These are phyloP conservation scores for Thyatira batis DNA, from an alignment of 2,888 invertebrate genomes.

Conservation along the genomic window DNA sequence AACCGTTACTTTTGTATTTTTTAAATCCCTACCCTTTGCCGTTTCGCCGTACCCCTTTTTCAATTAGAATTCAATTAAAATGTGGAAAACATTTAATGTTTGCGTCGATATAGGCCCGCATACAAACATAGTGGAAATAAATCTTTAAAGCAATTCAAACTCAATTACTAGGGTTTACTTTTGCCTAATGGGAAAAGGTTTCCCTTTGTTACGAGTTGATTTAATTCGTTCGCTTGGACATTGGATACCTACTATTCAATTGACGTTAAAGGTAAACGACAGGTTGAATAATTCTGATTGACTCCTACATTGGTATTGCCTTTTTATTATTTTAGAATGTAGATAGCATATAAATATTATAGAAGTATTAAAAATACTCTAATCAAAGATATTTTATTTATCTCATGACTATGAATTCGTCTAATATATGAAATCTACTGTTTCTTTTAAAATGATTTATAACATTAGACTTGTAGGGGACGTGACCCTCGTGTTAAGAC, in stretches of 20 bases:
- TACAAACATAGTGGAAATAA: conserved; percentile 63
- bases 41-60: conserved; percentile 25
- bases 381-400: no score
- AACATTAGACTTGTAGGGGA: no score
- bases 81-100: conserved; percentile 53
- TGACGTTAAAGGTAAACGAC: neutral
- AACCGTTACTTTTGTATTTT: conserved; percentile 7
- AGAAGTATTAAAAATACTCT: no score
- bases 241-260: conserved; percentile 44
- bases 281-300: neutral
- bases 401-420: no score
- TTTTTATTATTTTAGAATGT: no score
- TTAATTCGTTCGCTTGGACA: conserved; percentile 65
- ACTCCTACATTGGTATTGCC: no score
- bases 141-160: conserved; percentile 78
- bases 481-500: no score
- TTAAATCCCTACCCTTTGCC: conserved; percentile 22
- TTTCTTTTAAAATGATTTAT: no score
- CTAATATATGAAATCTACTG: no score
- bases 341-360: no score
- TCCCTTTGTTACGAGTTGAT: conserved; percentile 63
- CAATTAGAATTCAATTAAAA: conserved; percentile 61
- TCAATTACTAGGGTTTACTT: conserved; percentile 77
- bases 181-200: conserved; percentile 70
- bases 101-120: conserved; percentile 44